These are phyloP conservation scores for Philereme transversata DNA, from an alignment of 2,888 invertebrate genomes.

Conservation along the genomic window DNA sequence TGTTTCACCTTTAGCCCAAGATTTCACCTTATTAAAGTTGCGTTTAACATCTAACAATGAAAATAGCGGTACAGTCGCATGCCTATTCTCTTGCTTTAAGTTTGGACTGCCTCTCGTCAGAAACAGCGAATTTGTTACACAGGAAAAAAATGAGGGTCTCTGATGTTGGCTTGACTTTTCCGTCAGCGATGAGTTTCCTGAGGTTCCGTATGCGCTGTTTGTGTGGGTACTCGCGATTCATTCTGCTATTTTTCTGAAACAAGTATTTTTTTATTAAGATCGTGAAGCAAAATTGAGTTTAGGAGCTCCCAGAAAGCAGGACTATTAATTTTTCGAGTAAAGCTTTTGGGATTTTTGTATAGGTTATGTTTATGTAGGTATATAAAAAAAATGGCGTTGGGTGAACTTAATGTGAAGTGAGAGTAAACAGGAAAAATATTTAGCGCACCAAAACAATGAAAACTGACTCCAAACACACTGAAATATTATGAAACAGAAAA, in stretches of 20 bases:
- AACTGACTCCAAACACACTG: too few species aligned
- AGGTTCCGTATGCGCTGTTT: constrained; percentile 85
- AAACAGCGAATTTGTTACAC: constrained; percentile 79
- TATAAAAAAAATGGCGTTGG: too few species aligned
- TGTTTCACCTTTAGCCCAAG: too few species aligned
- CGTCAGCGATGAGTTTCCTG: constrained; percentile 71
- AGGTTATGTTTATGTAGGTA: too few species aligned
- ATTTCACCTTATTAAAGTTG: constrained; percentile 1
- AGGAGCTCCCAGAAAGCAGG: too few species aligned
- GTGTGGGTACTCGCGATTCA: constrained; percentile 82
- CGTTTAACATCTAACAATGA: constrained; percentile 3
- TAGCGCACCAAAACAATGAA: too few species aligned
- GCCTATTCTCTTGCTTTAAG: constrained; percentile 26
- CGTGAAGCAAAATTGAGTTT: background rate
- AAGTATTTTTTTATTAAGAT: constrained; percentile 2
- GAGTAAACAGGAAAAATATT: too few species aligned
- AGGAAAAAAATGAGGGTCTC: constrained; percentile 80
- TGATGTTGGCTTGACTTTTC: constrained; percentile 75
- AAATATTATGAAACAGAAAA: constrained; percentile 28
- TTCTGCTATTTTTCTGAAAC: constrained; percentile 45
- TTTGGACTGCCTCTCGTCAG: constrained; percentile 67
- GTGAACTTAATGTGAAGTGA: too few species aligned
- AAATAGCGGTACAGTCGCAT: background rate
- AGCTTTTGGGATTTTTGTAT: too few species aligned
- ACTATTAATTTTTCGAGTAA: too few species aligned